Conservation (phyloP, 2,888 invertebrate genomes). For the Stenoptilia bipunctidactyla region DNA sequence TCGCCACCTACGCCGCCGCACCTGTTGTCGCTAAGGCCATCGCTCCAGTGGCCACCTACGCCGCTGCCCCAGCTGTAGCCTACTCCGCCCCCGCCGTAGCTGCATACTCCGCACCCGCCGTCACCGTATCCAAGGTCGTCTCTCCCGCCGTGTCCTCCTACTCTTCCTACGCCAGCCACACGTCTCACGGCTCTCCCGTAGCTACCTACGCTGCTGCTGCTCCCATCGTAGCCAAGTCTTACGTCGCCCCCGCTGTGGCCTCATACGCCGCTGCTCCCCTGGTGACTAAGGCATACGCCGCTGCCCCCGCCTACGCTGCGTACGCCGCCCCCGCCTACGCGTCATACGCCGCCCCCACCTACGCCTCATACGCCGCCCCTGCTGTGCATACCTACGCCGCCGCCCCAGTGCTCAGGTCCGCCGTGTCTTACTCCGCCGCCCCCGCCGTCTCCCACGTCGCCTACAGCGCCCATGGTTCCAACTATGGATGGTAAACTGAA, state of each 20-base stretch:
- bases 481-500: conserved; percentile 74
- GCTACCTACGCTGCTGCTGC: conserved; percentile 19
- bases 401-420: conserved; percentile 46
- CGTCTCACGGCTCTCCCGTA: conserved; percentile 22
- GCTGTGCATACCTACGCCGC: conserved; percentile 36
- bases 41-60: conserved; percentile 52
- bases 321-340: conserved; percentile 58
- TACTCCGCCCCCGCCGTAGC: conserved; percentile 28
- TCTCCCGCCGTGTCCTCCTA: conserved; percentile 26
- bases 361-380: conserved; percentile 44
- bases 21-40: conserved; percentile 26
- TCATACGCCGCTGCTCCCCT: conserved; percentile 18
- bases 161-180: conserved; percentile 25
- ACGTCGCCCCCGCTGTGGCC: conserved; percentile 26
- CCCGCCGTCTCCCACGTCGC: conserved; percentile 58
- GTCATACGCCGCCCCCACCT: conserved; percentile 25
- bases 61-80: conserved; percentile 29
- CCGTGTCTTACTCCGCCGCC: conserved; percentile 65
- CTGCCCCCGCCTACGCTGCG: conserved; percentile 26
- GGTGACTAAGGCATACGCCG: conserved; percentile 26
- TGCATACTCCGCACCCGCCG: conserved; percentile 24
- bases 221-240: conserved; percentile 27
- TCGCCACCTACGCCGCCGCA: conserved; percentile 38
- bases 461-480: conserved; percentile 53
- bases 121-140: conserved; percentile 21